Evolutionary conservation across 2,113 vertebrate species (phyloP).

Genomic region (Manacus vitellinus): DNA sequence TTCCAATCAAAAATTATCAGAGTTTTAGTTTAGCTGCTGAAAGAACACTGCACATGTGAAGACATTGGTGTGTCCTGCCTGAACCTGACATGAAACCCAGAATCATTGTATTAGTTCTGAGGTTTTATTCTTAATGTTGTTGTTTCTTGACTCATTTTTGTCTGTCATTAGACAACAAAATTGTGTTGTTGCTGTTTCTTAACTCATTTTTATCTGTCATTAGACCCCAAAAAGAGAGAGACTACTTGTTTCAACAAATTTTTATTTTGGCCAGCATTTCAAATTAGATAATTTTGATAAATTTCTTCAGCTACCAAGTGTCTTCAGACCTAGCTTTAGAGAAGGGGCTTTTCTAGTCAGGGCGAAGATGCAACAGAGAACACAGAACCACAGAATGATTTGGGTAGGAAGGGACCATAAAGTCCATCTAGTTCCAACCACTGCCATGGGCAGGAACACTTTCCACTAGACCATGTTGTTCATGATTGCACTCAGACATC

Average conservation of each 20-base stretch:
- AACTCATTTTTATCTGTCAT: neutral
- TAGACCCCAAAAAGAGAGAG: neutral
- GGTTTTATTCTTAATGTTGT: neutral
- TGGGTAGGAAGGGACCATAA: neutral
- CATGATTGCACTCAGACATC: neutral
- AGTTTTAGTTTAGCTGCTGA: neutral
- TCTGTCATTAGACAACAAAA: neutral
- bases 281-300: neutral
- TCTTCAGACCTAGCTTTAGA: neutral
- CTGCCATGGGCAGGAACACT: neutral
- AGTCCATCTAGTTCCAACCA: neutral
- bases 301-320: neutral
- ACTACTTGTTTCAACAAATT: neutral
- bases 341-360: neutral
- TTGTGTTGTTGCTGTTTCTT: rapidly evolving
- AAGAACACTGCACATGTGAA: rapidly evolving
- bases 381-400: neutral
- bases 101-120: neutral
- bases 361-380: neutral
- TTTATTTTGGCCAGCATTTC: neutral
- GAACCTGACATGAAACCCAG: neutral
- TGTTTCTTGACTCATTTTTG: neutral
- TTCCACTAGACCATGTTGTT: neutral
- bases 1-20: neutral
- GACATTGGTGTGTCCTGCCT: rapidly evolving